Evolutionary conservation across 2,113 vertebrate species (phyloP).

Genomic region (Junco hyemalis): DNA sequence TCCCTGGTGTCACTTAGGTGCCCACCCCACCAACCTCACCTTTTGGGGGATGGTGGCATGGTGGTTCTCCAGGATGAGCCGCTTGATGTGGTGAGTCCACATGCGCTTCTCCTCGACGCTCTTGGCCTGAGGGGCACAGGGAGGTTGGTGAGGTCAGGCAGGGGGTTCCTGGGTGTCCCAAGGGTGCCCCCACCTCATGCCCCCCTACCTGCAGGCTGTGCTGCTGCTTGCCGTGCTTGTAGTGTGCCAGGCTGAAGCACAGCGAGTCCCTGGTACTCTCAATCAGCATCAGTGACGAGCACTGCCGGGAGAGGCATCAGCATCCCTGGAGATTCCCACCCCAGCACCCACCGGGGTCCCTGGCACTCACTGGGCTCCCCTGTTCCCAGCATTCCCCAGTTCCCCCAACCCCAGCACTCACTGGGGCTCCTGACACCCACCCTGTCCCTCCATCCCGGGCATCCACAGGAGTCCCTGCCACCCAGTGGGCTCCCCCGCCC

Average conservation of each 20-base stretch:
- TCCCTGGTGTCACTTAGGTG: background rate
- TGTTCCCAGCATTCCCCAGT: background rate
- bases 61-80: conserved; percentile 96
- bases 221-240: conserved; percentile 92
- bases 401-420: background rate
- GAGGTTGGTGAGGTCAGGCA: fast-evolving
- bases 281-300: conserved; percentile 93
- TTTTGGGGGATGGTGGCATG: conserved; percentile 90
- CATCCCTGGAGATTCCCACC: background rate
- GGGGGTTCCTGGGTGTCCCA: fast-evolving
- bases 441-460: background rate
- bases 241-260: conserved; percentile 93
- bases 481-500: background rate
- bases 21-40: conserved; percentile 54
- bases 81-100: conserved; percentile 95
- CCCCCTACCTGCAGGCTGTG: conserved; percentile 88
- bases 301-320: conserved; percentile 67
- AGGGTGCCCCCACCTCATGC: fast-evolving
- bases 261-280: conserved; percentile 92
- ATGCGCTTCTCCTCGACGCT: conserved; percentile 88
- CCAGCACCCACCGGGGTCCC: background rate
- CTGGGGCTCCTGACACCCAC: background rate
- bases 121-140: conserved; percentile 76
- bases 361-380: conserved; percentile 27
- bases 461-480: fast-evolving